Evolutionary conservation across 1,140 invertebrate genomes (phyloP), one percentile per base, ranked within the genome.

Genomic region (Drosophila melanogaster): DNA sequence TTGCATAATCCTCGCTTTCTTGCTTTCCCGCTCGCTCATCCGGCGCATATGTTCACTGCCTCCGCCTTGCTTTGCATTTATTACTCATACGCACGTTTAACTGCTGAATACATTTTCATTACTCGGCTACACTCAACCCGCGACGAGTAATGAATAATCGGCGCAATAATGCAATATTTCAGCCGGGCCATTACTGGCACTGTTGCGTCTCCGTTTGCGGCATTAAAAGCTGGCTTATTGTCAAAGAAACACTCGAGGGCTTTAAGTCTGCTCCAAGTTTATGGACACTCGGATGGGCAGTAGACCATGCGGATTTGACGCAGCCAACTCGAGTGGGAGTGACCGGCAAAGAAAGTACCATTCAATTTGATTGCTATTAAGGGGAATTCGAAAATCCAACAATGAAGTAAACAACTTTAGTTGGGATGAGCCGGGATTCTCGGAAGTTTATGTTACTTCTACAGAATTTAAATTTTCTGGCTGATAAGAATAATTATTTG

Each of bases 101-200:
- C 79, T 89, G 83, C 84, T 84, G 84, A 80, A 87, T 77, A 89
- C 66, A 87, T 87, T 89, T 87, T 87, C 84, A 89, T 89, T 89
- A 80, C 79, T 76, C 43, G 78, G 55, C 71, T 61, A 66, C 84
- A 77, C 79, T 76, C 46, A 74, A 58, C 71, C 65, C 71, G 72
- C 77, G 62, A 69, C 51, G 76, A 61, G 84, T 77, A 79, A 89
- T 87, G 84, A 87, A 89, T 87, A 87, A 87, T 84, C 83, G 56
- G 43, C 61, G 50, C 64, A 70, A 74, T 79, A 81, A 81, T 77
- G 67, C 67, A 71, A 47, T 81, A 71, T 81, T 76, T 64, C 74
- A 53, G 60, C 35, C 37, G 26, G 22, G 38, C 37, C 37, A 44
- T 51, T 24, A 40, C 64, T n/a, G 35, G 33, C 33, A 3, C 64